Base-by-base conservation (phyloP, 2,113 vertebrate genomes). In the Empidonax alnorum region DNA sequence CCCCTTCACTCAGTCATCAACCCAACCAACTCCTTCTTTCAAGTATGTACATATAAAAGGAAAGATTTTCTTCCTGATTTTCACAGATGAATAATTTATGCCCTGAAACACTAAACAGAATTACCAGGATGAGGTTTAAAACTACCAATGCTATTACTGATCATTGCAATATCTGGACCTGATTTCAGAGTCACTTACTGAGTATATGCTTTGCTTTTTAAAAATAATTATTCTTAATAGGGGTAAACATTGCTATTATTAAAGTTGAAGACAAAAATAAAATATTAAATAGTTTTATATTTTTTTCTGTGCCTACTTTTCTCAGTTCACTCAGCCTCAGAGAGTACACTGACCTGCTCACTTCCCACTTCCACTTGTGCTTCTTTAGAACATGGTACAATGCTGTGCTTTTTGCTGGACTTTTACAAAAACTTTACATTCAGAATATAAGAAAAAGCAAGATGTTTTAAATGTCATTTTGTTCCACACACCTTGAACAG, bases 91-190 rank as follows among this genome's bases (percentile, higher is more conserved):
- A 86, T 31, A 69, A 89, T 87, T 93, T 92, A 83, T 91, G 68
- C 44, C 46, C n/a, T 66, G 67, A 83, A 97, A 63, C 22, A 47
- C 50, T 69, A 93, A 67, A 93, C 0, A 74, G 25, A 78, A 59
- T 91, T 71, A 39, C 21, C 21, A 78, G 20, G 56, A 33, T 76
- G 50, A 81, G 37, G 15, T 87, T 95, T 79, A 92, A 94, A 95
- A 27, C 35, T 63, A 79, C 7, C 21, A 78, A 1, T 46, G 23
- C 67, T 89, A n/a, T 47, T 82, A 77, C 21, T 80, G 39, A 76
- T 82, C 6, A 46, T 22, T 0, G 0, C 28, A 74, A 3, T 52
- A 83, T 53, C 56, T 56, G 39, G 53, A 81, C 42, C 46, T 44
- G 39, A 80, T 84, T 93, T 85, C 73, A 85, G 46, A 39, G 58